Evolutionary conservation across 2,888 invertebrate species (phyloP).

Genomic region (Onthophagus sagittarius): DNA sequence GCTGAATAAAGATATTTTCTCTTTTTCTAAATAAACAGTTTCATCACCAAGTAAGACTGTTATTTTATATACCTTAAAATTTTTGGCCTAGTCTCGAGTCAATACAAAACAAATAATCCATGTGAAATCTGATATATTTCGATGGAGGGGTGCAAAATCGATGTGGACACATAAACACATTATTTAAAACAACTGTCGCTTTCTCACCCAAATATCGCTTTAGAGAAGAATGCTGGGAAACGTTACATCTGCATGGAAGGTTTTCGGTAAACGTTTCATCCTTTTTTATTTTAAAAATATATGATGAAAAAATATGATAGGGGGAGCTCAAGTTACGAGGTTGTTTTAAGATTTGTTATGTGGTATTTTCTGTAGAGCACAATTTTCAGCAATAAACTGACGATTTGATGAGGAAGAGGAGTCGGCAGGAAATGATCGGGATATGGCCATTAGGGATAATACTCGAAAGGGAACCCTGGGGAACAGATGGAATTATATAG

Average conservation of each 20-base stretch:
- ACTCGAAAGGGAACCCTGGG: not conserved
- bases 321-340: not conserved
- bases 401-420: not conserved
- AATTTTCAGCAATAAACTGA: not conserved
- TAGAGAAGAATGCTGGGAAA: not conserved
- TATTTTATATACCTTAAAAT: too few relatives aligned
- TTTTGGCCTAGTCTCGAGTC: too few relatives aligned
- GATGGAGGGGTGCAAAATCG: conserved; percentile 2
- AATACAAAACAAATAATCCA: not conserved
- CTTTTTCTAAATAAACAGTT: too few relatives aligned
- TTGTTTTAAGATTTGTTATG: not conserved
- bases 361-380: not conserved
- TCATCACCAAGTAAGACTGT: too few relatives aligned
- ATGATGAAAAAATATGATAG: not conserved
- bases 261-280: not conserved
- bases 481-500: conserved; percentile 18
- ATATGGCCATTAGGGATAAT: conserved; percentile 14
- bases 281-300: not conserved
- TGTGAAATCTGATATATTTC: not conserved
- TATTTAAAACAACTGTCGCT: conserved; percentile 7
- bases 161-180: conserved; percentile 1
- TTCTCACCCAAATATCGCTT: conserved; percentile 1
- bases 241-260: not conserved
- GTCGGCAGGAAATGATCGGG: not conserved
- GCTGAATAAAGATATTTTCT: too few relatives aligned